Conservation (phyloP, 1,140 invertebrate species). For the Sipha flava region DNA sequence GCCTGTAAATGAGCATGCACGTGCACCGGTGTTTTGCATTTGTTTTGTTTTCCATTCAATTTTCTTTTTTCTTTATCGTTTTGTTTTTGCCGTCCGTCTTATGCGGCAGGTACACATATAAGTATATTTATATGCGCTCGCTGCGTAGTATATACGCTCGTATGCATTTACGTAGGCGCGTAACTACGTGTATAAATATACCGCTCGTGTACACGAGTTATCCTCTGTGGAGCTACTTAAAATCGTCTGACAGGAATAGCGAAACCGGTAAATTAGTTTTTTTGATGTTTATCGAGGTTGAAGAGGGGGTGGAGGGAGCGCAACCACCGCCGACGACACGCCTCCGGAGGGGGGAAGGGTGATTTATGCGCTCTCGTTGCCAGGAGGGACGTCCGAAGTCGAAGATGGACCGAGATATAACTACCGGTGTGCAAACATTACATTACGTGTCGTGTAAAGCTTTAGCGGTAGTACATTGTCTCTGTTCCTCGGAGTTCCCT, state of each 20-base stretch:
- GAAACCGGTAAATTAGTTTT: constrained; percentile 28
- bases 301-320: not conserved
- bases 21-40: not conserved
- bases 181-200: not conserved
- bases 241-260: not conserved
- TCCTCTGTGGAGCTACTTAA: not conserved
- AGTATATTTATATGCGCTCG: no score
- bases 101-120: not conserved
- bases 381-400: not conserved
- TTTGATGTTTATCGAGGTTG: not conserved
- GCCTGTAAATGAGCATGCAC: not conserved
- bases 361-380: not conserved
- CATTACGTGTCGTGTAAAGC: no score
- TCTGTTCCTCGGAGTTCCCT: no score
- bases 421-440: no score
- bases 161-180: not conserved
- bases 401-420: no score
- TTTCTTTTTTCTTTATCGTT: not conserved
- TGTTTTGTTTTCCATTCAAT: not conserved
- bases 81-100: not conserved
- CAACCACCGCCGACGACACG: not conserved
- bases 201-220: not conserved
- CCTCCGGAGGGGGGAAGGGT: not conserved
- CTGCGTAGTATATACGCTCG: no score
- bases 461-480: no score